These are phyloP conservation scores for Lithobius niger DNA, from an alignment of 1,140 invertebrate species.

Conservation along the genomic window DNA sequence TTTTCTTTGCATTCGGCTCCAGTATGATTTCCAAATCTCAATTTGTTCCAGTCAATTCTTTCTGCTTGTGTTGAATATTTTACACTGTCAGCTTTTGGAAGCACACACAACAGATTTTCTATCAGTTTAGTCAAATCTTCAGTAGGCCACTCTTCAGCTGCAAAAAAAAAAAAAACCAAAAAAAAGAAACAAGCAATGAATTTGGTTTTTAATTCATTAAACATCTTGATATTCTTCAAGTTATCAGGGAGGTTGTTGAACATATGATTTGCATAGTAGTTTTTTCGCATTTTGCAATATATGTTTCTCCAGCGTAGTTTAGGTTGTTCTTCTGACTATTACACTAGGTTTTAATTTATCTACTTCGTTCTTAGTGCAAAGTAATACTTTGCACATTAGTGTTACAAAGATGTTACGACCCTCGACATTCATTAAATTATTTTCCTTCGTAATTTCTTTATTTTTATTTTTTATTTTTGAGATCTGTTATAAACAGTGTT, in stretches of 20 bases:
- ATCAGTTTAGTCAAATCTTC: constrained; percentile 20
- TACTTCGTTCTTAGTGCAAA: too few species aligned
- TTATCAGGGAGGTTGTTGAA: neutral
- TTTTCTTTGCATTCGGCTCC: constrained; percentile 33
- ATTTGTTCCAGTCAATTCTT: constrained; percentile 21
- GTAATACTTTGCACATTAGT: too few species aligned
- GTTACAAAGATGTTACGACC: too few species aligned
- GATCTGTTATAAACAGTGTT: too few species aligned
- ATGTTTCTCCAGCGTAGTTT: too few species aligned
- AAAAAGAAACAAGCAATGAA: constrained; percentile 15
- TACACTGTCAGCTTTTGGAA: constrained; percentile 21
- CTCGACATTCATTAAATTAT: too few species aligned
- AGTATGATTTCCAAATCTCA: constrained; percentile 22
- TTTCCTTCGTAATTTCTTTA: too few species aligned
- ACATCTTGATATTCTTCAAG: constrained; percentile 17
- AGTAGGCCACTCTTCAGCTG: constrained; percentile 9
- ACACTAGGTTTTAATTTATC: too few species aligned
- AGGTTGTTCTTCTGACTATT: too few species aligned
- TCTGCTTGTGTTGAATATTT: constrained; percentile 21
- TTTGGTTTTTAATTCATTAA: constrained; percentile 19
- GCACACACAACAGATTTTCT: constrained; percentile 13
- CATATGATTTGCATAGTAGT: neutral
- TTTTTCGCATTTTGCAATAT: too few species aligned
- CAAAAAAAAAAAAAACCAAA: constrained; percentile 12
- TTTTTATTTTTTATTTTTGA: too few species aligned